Evolutionary conservation across 92 coral and sea anemone genomes (phyloP).

Genomic region (Porites rus): DNA sequence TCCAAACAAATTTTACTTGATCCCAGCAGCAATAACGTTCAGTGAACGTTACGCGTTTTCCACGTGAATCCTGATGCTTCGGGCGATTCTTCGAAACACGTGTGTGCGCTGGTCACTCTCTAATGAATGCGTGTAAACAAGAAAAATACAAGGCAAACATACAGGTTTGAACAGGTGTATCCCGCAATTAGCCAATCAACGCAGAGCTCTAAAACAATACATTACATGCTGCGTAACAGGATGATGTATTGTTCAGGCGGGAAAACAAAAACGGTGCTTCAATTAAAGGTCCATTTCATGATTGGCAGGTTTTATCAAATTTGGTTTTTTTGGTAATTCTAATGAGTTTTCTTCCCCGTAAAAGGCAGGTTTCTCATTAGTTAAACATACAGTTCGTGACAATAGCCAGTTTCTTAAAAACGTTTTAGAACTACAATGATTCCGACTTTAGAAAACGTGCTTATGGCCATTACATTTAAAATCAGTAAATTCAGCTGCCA

Average conservation of each 20-base stretch:
- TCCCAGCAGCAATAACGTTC: no score
- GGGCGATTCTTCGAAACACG: slow-evolving; percentile 21
- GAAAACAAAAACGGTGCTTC: slow-evolving; percentile 22
- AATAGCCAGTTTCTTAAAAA: neutral
- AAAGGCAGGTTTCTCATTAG: slow-evolving; percentile 25
- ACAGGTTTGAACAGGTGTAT: slow-evolving; percentile 54
- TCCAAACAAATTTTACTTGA: no score
- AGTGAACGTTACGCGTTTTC: neutral
- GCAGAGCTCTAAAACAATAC: slow-evolving; percentile 10
- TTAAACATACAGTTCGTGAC: slow-evolving; percentile 3
- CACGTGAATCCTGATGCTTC: neutral
- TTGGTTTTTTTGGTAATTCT: slow-evolving; percentile 3
- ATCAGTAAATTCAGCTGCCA: neutral
- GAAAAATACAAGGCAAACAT: slow-evolving; percentile 15
- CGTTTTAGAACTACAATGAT: neutral
- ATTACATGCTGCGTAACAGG: slow-evolving; percentile 24
- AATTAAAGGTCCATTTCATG: slow-evolving; percentile 9
- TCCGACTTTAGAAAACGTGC: neutral
- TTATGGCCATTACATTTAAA: neutral
- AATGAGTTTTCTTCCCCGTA: slow-evolving; percentile 3
- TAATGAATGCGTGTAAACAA: slow-evolving; percentile 49
- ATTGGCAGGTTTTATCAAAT: slow-evolving; percentile 30
- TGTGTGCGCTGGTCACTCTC: neutral
- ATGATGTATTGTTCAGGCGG: slow-evolving; percentile 19
- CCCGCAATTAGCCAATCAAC: slow-evolving; percentile 25